Percentiles rank a stretch among this genome's conserved stretches.
phyloP scores from a whole-genome alignment of 2,888 invertebrate species.

The Acronicta psi region DNA sequence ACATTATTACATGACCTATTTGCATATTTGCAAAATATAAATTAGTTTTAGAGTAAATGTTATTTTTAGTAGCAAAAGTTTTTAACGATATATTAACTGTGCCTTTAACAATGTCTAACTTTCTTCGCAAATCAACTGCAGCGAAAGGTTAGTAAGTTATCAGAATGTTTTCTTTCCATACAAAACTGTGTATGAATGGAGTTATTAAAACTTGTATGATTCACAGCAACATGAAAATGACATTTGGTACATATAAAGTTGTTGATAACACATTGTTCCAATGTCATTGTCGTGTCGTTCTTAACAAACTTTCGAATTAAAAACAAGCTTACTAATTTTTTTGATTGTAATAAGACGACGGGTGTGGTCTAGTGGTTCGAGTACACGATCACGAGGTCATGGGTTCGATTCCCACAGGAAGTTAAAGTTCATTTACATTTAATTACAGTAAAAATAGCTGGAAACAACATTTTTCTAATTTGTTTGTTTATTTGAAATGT shows the following conservation, averaged over 20 bases:
- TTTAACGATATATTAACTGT: background rate
- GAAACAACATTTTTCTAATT: no score
- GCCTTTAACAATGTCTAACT: background rate
- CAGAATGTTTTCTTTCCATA: constrained; percentile 15
- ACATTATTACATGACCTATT: no score
- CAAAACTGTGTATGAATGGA: constrained; percentile 9
- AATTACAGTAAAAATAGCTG: no score
- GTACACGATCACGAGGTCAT: no score
- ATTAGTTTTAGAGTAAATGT: no score
- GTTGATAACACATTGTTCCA: constrained; percentile 29
- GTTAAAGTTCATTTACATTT: no score
- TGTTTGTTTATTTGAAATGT: no score
- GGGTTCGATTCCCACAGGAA: no score
- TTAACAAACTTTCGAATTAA: constrained; percentile 5
- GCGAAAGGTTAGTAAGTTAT: constrained; percentile 4
- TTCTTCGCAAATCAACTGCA: background rate
- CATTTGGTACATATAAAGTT: constrained; percentile 10
- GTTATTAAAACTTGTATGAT: constrained; percentile 23
- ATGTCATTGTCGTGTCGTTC: constrained; percentile 14
- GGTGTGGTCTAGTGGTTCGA: no score
- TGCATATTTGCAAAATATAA: no score
- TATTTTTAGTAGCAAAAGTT: no score
- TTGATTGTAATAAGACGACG: no score
- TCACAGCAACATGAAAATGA: constrained; percentile 4
- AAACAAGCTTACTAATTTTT: background rate